These are phyloP conservation scores for Syrmaticus mikado DNA, from an alignment of 2,113 vertebrate genomes.

Conservation along the genomic window DNA sequence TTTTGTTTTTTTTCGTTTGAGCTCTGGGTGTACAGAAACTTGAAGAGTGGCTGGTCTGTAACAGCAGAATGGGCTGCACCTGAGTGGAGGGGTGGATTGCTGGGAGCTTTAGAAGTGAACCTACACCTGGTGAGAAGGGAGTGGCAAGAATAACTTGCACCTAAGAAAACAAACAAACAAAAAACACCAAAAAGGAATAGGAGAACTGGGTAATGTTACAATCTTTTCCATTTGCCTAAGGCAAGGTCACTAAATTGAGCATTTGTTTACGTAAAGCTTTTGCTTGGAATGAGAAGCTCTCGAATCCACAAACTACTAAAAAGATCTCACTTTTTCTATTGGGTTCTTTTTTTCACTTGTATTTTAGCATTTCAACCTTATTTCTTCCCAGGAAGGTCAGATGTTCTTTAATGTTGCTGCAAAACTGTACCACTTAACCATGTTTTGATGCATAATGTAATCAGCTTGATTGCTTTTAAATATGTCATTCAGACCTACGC, in stretches of 20 bases:
- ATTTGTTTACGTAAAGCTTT: background rate
- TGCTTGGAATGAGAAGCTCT: background rate
- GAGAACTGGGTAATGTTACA: background rate
- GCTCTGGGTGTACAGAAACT: background rate
- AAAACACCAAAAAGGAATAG: background rate
- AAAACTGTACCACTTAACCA: slow-evolving; percentile 41
- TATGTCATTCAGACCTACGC: slow-evolving; percentile 41
- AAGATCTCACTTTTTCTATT: background rate
- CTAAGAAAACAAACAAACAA: background rate
- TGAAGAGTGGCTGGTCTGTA: background rate
- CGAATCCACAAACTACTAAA: background rate
- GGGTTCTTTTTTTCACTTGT: background rate
- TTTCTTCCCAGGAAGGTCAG: slow-evolving; percentile 45
- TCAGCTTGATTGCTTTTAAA: slow-evolving; percentile 71
- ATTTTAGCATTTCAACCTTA: background rate
- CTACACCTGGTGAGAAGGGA: slow-evolving; percentile 8
- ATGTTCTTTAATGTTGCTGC: slow-evolving; percentile 38
- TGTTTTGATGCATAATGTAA: slow-evolving; percentile 69
- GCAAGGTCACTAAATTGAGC: background rate
- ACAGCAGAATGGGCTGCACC: background rate
- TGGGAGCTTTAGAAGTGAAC: background rate
- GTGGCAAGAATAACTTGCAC: background rate
- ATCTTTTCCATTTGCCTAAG: background rate
- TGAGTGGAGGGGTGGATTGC: background rate
- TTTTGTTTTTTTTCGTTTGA: background rate